Evolutionary conservation across 2,888 invertebrate genomes (phyloP), one percentile per base, ranked within the genome.

Genomic region (Cryptus viduatorius): DNA sequence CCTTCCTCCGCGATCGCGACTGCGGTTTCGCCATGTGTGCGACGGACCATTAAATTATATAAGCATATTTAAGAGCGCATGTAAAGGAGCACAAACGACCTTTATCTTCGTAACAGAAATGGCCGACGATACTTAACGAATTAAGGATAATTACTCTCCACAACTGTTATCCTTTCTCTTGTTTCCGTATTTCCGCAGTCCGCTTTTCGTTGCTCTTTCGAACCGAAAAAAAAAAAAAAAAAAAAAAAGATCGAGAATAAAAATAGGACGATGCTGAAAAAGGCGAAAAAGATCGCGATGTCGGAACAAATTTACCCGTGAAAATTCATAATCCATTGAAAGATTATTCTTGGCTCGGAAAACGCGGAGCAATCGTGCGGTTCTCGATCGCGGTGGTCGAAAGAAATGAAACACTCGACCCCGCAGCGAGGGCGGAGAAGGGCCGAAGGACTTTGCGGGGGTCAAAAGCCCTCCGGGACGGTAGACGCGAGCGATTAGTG

Each of bases 31-130:
- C 31, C 78, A 61, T 61, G 69, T 37, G 56, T 67, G 56, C 67
- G 24, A 76, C 56, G 10, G 65, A 56, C 56, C 42, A 56, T 79
- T n/a, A 29, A 68, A 78, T 65, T 79, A 76, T 65, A 53, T 53
- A 61, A n/a, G 37, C 65, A 48, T 48, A 64, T 75, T 75, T 65
- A 53, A 65, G 65, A 8, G 76, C 42, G 14, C 37, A 0, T 19
- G 65, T 50, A 12, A 50, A 53, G 24, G 19, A 5, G 48, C 29
- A 19, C 31, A 37, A 31, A n/a, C 44, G 29, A 48, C 12, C 48
- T 7, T 56, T 44, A 46, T 14, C 61, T 31, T 46, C 8, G 31
- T 48, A 61, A 14, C 29, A 14, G 59, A 29, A 29, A 59, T 59
- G 24, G 31, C 31, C 31, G 24, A 24, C 59, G 29, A 24, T 24